Percentiles rank a stretch among this genome's conserved stretches.
Conservation (phyloP, 2,888 invertebrate genomes). For the Tanytarsus gracilentus region DNA sequence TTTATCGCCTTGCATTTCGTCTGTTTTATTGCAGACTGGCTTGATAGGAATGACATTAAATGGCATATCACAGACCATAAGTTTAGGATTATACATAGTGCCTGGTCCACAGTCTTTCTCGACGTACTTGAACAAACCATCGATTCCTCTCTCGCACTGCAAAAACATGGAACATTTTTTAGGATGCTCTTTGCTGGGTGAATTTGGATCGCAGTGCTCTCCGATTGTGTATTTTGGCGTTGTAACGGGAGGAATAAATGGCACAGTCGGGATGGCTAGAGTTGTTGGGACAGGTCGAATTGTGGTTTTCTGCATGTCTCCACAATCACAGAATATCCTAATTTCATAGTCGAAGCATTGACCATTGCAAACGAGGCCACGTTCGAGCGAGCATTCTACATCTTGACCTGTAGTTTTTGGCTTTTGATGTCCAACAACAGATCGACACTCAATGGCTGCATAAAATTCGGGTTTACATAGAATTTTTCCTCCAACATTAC, state of each 20-base stretch:
- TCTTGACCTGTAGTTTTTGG: slow-evolving; percentile 63
- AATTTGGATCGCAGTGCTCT: slow-evolving; percentile 41
- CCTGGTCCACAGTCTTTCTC: slow-evolving; percentile 56
- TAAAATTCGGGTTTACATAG: slow-evolving; percentile 56
- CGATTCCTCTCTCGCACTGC: slow-evolving; percentile 51
- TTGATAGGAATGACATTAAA: slow-evolving; percentile 48
- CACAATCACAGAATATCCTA: slow-evolving; percentile 61
- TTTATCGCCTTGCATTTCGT: background rate
- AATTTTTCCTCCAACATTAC: slow-evolving; percentile 42
- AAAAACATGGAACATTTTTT: slow-evolving; percentile 60
- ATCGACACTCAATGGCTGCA: slow-evolving; percentile 66
- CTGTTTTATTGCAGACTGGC: slow-evolving; percentile 49
- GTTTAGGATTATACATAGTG: slow-evolving; percentile 58
- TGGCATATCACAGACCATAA: slow-evolving; percentile 58
- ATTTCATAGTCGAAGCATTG: slow-evolving; percentile 77
- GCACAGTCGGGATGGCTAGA: slow-evolving; percentile 10
- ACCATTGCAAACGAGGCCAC: slow-evolving; percentile 60
- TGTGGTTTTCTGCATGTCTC: slow-evolving; percentile 31
- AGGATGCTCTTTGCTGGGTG: slow-evolving; percentile 54
- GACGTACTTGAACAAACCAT: slow-evolving; percentile 45
- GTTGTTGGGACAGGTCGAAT: background rate
- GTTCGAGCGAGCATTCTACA: slow-evolving; percentile 64
- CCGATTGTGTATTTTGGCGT: slow-evolving; percentile 34
- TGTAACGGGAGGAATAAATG: background rate
- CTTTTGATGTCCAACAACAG: slow-evolving; percentile 50